phyloP scores from a whole-genome alignment of 2,113 vertebrate species.

The Tiliqua scincoides region DNA sequence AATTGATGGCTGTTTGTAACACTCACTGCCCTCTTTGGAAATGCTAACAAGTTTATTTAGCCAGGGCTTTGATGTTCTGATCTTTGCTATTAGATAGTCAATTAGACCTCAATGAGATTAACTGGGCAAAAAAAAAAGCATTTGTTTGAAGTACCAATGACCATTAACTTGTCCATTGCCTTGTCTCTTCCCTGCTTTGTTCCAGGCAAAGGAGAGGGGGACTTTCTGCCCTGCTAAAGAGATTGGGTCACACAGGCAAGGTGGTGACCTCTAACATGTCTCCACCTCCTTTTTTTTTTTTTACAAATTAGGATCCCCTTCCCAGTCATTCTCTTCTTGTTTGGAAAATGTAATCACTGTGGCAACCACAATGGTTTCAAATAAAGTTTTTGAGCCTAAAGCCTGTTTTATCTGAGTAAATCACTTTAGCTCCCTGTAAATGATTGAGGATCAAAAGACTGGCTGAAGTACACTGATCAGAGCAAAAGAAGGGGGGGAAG shows the following conservation, averaged over 20 bases:
- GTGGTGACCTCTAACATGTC: neutral
- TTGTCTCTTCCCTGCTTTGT: slow-evolving; percentile 39
- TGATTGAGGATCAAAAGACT: slow-evolving; percentile 8
- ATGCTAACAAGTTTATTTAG: slow-evolving; percentile 72
- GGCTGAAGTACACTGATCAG: neutral
- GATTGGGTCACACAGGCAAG: slow-evolving; percentile 25
- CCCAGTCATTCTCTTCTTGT: neutral
- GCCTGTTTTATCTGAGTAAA: neutral
- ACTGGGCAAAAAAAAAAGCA: slow-evolving; percentile 58
- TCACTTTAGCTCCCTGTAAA: neutral
- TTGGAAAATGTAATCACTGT: slow-evolving; percentile 4
- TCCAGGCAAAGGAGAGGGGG: slow-evolving; percentile 19
- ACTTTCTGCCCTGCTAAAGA: neutral
- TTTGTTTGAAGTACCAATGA: slow-evolving; percentile 67
- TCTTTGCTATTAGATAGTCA: slow-evolving; percentile 70
- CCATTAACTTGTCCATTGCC: slow-evolving; percentile 43
- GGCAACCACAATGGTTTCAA: neutral
- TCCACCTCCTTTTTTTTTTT: neutral
- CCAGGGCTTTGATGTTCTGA: slow-evolving; percentile 65
- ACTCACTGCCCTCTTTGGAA: slow-evolving; percentile 56
- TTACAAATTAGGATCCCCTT: neutral
- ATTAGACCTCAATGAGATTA: slow-evolving; percentile 70
- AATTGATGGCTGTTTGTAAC: slow-evolving; percentile 60
- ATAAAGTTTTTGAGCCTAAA: neutral
- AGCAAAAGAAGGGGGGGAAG: neutral